Base-by-base conservation (phyloP, 2,113 vertebrate species). In the Leptobrachium ailaonicum region DNA sequence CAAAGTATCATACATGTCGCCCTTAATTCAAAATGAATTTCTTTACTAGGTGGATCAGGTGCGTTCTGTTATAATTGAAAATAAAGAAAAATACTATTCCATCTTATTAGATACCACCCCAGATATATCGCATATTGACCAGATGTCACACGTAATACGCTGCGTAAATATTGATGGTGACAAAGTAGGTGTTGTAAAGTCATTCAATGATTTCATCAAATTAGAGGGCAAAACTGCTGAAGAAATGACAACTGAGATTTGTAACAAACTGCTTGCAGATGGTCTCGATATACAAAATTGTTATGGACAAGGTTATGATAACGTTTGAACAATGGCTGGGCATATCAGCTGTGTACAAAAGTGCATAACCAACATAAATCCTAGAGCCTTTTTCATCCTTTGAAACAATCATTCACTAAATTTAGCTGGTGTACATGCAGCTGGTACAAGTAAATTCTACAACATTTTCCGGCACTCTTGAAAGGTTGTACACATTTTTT, bases 261-360 rank as follows among this genome's bases (percentile, higher is more conserved):
- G 41, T 44, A 70, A 45, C 67, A 70, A 66, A 66, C 40, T 2
- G 63, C 63, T 66, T 66, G 63, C 32, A 66, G 63, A 70, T 53
- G 69, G 45, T 53, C 44, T 71, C 10, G 14, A 50, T n/a, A 71
- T 71, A 13, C 13, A 47, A 45, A 53, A 71, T 14, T 71, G 44
- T 50, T 8, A 45, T 32, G 69, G 69, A 7, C 45, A 71, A 32
- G 44, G 9, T 6, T 71, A 71, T n/a, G 44, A 71, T n/a, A 71
- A 71, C 20, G 44, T n/a, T 8, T 14, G 13, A 20, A 71, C 44
- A 44, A 71, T 71, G 69, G 69, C 69, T 32, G 69, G 69, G n/a
- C 3, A 14, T 42, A 14, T 14, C 43, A 45, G 20, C 20, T 1
- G 20, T 32, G 20, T 32, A 32, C 63, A 66, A 66, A 66, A 1